Conservation (phyloP, 2,888 invertebrate species). For the Drosophila koepferae region DNA sequence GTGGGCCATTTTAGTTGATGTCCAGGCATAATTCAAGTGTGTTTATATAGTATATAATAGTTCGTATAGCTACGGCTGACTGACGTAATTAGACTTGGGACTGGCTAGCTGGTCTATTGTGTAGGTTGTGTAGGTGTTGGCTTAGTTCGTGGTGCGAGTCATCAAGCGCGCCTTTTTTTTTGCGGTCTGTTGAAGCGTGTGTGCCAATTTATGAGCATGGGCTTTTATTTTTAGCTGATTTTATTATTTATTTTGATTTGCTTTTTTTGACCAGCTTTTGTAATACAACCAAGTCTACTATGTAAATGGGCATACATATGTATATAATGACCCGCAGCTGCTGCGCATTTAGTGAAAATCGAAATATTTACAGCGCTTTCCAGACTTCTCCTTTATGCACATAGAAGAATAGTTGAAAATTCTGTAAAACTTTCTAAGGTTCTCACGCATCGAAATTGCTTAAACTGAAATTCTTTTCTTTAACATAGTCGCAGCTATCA, state of each 20-base stretch:
- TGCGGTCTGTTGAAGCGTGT: slow-evolving; percentile 77
- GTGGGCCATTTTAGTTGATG: slow-evolving; percentile 55
- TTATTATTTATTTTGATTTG: slow-evolving; percentile 24
- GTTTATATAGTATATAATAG: slow-evolving; percentile 29
- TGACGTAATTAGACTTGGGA: slow-evolving; percentile 73
- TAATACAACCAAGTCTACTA: slow-evolving; percentile 35
- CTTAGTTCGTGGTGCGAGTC: slow-evolving; percentile 48
- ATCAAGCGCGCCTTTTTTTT: slow-evolving; percentile 58
- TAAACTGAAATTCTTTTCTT: background rate
- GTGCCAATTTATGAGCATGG: slow-evolving; percentile 72
- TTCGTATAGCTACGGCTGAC: slow-evolving; percentile 46
- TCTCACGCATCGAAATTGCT: background rate
- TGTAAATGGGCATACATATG: slow-evolving; percentile 44
- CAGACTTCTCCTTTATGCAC: background rate
- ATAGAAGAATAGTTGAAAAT: background rate
- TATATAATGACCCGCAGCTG: slow-evolving; percentile 12
- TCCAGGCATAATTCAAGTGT: slow-evolving; percentile 36
- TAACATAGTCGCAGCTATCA: slow-evolving; percentile 12
- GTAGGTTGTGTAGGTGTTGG: slow-evolving; percentile 43
- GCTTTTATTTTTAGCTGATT: slow-evolving; percentile 68
- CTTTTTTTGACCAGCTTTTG: slow-evolving; percentile 46
- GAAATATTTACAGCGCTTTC: slow-evolving; percentile 1
- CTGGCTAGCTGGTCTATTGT: slow-evolving; percentile 27
- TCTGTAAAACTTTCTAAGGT: slow-evolving; percentile 1
- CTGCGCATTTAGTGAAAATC: slow-evolving; percentile 6